Evolutionary conservation across 1,140 invertebrate species (phyloP).

Genomic region (Drosophila guanche): DNA sequence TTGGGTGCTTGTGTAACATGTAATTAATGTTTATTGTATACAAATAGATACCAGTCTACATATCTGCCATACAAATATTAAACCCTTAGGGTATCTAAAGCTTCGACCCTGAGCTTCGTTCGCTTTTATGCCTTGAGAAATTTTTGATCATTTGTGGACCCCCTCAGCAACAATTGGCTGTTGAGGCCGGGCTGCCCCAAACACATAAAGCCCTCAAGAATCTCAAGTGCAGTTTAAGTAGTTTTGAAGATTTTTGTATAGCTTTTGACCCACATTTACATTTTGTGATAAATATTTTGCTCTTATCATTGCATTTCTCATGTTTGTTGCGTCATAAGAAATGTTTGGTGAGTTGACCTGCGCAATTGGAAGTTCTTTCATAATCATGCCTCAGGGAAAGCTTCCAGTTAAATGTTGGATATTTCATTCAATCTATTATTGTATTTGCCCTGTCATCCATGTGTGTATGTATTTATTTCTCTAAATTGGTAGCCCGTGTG

Average conservation of each 20-base stretch:
- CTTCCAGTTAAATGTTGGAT: background rate
- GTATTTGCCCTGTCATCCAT: constrained; percentile 4
- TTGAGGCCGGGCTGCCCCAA: no score
- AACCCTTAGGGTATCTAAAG: no score
- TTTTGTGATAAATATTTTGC: constrained; percentile 19
- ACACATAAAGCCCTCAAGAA: constrained; percentile 4
- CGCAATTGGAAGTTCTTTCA: constrained; percentile 15
- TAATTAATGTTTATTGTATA: no score
- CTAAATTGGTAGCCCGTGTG: constrained; percentile 35
- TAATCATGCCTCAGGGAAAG: background rate
- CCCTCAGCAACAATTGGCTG: no score
- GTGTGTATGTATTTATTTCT: background rate
- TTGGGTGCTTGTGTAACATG: no score
- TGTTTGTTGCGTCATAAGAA: constrained; percentile 10
- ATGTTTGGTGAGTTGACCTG: constrained; percentile 3
- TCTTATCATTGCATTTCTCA: constrained; percentile 7
- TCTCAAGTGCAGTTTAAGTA: constrained; percentile 28
- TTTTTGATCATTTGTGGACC: background rate
- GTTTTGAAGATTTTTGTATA: constrained; percentile 10
- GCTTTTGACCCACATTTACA: constrained; percentile 37
- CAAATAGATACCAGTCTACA: no score
- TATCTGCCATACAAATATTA: no score
- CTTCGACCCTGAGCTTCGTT: no score
- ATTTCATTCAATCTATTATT: constrained; percentile 8
- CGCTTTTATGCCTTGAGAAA: background rate